Conservation (phyloP, 2,797 vertebrate genomes). For the Characodon lateralis region DNA sequence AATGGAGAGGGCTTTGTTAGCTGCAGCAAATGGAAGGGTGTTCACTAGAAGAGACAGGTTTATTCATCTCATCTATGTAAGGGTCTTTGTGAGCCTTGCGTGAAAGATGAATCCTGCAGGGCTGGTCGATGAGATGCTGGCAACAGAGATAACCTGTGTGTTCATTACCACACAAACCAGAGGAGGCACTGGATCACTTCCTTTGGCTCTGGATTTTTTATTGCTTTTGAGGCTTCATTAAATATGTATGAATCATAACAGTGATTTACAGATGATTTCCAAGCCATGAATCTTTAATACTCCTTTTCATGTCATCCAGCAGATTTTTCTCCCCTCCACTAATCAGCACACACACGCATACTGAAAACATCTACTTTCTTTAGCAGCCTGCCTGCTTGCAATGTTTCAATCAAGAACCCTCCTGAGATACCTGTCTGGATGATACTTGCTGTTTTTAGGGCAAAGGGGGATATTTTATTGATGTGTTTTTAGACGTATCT, state of each 20-base stretch:
- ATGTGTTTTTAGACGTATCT: constrained; percentile 4
- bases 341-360: constrained; percentile 40
- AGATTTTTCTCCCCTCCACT: constrained; percentile 41
- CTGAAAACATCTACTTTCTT: constrained; percentile 22
- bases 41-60: constrained; percentile 24
- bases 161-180: constrained; percentile 61
- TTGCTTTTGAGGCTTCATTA: constrained; percentile 57
- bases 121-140: constrained; percentile 30
- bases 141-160: constrained; percentile 37
- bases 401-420: constrained; percentile 2
- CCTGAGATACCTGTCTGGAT: neutral
- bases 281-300: constrained; percentile 68
- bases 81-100: constrained; percentile 29
- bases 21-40: constrained; percentile 7
- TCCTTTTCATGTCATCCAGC: constrained; percentile 46
- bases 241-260: constrained; percentile 74
- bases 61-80: constrained; percentile 57
- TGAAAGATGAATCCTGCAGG: constrained; percentile 49
- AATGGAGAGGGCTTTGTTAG: constrained; percentile 30
- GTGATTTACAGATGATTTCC: constrained; percentile 71
- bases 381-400: constrained; percentile 1
- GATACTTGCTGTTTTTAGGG: neutral
- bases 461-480: neutral
- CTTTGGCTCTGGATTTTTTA: constrained; percentile 24
- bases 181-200: constrained; percentile 26